These are phyloP conservation scores for Drosophila stalkeri DNA, from an alignment of 2,888 invertebrate genomes.

Conservation along the genomic window DNA sequence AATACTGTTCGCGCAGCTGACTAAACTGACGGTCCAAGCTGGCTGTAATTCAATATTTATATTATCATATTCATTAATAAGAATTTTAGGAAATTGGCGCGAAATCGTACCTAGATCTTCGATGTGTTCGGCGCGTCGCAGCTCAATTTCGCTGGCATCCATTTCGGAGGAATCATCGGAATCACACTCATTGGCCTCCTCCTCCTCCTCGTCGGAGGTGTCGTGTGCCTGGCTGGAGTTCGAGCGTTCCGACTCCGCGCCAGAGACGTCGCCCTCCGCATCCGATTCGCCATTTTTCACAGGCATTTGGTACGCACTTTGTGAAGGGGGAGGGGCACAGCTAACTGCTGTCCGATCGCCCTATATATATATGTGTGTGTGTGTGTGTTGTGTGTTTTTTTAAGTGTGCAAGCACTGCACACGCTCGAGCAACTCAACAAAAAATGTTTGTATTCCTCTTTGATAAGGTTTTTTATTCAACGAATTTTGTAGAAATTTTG, in stretches of 20 bases:
- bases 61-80: not conserved
- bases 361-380: not conserved
- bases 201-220: conserved; percentile 88
- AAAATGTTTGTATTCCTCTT: not conserved
- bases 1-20: conserved; percentile 94
- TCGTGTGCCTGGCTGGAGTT: conserved; percentile 90
- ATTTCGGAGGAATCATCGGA: conserved; percentile 95
- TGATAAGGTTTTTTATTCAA: not conserved
- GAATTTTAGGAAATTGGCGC: not conserved
- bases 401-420: not conserved
- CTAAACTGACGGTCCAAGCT: conserved; percentile 96
- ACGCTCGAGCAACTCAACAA: not conserved
- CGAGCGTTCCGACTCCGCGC: conserved; percentile 89
- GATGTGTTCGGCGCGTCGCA: conserved; percentile 92
- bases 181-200: conserved; percentile 90
- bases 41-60: conserved; percentile 84
- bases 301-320: conserved; percentile 86
- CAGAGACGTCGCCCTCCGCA: conserved; percentile 88
- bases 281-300: conserved; percentile 89
- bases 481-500: conserved; percentile 2
- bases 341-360: conserved; percentile 4
- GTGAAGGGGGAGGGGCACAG: not conserved
- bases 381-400: not conserved
- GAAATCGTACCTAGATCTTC: conserved; percentile 89
- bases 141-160: conserved; percentile 96